Evolutionary conservation across 2,113 vertebrate species (phyloP), one percentile per base, ranked within the genome.

Genomic region (Carassius carassius): DNA sequence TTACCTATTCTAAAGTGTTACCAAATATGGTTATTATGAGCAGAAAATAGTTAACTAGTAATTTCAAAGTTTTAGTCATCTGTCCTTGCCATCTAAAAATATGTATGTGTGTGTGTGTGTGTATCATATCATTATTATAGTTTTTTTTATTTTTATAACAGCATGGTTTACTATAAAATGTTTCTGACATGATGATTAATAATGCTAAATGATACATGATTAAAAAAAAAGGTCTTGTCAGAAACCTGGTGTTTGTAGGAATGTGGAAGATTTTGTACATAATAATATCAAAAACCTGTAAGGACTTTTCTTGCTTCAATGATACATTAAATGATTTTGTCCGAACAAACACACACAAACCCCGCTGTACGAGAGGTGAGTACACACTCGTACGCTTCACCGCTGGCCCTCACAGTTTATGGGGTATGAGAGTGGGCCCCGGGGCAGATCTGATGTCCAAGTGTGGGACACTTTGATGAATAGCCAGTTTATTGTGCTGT

Each of bases 401-500:
- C 32, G 4, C 49, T 70, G 58, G 72, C 56, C 78, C 62, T 70
- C 11, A 25, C 69, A 49, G 37, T 29, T 69, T 60, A 87, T 78
- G 84, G 54, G 74, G 86, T 44, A 87, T 88, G 84, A 83, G 91
- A 29, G 77, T 3, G 78, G 4, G 85, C 83, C 76, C 79, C 49
- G 5, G 85, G 85, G 82, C 78, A 78, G 72, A 41, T 23, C 78
- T 86, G 35, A 82, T 86, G 82, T 84, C 87, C 87, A 74, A 93
- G 92, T 88, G 85, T 94, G 94, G 95, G 94, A 94, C 92, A 94
- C 93, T 93, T 95, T 99, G 97, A 99, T 97, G 87, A 96, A 99
- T 98, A 96, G 95, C 94, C 89, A 82, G 95, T 96, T 97, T 97
- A 96, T 94, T 94, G 93, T 91, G 95, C 96, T 97, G 97, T 97